Percentiles rank a stretch among this genome's conserved stretches.
Evolutionary conservation across 35 echinoderm and acorn worm genomes (phyloP).

Genomic region (Ophiothrix spiculata): DNA sequence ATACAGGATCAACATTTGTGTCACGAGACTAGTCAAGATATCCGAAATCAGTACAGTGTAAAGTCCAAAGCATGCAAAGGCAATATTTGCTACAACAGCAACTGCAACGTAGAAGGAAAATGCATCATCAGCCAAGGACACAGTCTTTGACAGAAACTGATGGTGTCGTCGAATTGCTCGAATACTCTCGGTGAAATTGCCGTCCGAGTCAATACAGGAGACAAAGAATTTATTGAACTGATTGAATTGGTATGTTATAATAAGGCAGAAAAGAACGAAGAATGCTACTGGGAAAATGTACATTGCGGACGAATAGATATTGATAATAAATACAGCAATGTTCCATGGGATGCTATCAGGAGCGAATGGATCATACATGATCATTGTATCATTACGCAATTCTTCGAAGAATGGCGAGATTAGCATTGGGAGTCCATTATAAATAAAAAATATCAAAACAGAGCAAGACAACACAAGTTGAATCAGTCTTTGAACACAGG

Average conservation of each 20-base stretch:
- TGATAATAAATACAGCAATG: neutral
- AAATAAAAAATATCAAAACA: neutral
- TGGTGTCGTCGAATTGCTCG: neutral
- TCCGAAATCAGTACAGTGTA: neutral
- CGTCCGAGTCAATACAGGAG: neutral
- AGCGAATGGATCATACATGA: neutral
- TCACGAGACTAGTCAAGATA: neutral
- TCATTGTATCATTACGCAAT: neutral
- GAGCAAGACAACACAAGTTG: neutral
- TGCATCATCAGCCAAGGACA: neutral
- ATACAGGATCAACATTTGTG: no score
- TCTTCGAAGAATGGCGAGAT: neutral
- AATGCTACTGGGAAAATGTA: neutral
- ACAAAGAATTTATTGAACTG: neutral
- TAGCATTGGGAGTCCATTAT: neutral
- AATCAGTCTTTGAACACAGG: neutral
- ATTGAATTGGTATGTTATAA: neutral
- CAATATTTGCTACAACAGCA: neutral
- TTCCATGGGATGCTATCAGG: neutral
- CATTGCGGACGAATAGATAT: neutral
- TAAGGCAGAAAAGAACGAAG: neutral
- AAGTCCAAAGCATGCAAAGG: neutral
- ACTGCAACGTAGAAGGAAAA: neutral
- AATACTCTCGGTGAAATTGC: neutral
- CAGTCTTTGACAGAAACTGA: neutral